Evolutionary conservation across 2,797 vertebrate species (phyloP).

Genomic region (Hemibagrus guttatus): DNA sequence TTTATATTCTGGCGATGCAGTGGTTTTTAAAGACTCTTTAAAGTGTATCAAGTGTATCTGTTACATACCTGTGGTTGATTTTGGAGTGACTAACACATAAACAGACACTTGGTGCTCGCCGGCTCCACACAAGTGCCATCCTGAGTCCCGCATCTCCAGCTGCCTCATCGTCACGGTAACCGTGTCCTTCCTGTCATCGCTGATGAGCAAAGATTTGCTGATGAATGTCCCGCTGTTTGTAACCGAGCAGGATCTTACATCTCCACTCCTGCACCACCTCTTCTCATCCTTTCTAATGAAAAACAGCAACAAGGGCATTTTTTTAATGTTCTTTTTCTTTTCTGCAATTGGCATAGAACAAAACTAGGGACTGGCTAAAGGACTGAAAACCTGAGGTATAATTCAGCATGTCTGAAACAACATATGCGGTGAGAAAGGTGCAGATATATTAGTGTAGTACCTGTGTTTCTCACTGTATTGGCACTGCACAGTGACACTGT

Average conservation of each 20-base stretch:
- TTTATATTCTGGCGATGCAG: no score
- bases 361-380: no score
- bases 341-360: background rate
- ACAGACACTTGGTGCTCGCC: conserved; percentile 62
- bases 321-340: background rate
- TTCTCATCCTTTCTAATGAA: conserved; percentile 69
- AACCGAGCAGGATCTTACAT: conserved; percentile 65
- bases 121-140: conserved; percentile 73
- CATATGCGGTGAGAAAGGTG: conserved; percentile 64
- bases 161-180: conserved; percentile 68
- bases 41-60: background rate
- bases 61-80: conserved; percentile 62
- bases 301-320: conserved; percentile 20
- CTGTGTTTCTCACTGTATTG: conserved; percentile 62
- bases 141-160: conserved; percentile 64
- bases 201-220: conserved; percentile 66
- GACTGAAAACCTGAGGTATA: background rate
- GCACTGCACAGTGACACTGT: conserved; percentile 48
- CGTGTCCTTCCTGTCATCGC: conserved; percentile 66
- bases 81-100: conserved; percentile 62
- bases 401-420: conserved; percentile 53
- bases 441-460: conserved; percentile 55
- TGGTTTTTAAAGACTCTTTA: background rate
- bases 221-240: conserved; percentile 62
- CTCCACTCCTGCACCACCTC: conserved; percentile 76